These are phyloP conservation scores for Poeciliopsis prolifica DNA, from an alignment of 2,113 vertebrate genomes.

Conservation along the genomic window DNA sequence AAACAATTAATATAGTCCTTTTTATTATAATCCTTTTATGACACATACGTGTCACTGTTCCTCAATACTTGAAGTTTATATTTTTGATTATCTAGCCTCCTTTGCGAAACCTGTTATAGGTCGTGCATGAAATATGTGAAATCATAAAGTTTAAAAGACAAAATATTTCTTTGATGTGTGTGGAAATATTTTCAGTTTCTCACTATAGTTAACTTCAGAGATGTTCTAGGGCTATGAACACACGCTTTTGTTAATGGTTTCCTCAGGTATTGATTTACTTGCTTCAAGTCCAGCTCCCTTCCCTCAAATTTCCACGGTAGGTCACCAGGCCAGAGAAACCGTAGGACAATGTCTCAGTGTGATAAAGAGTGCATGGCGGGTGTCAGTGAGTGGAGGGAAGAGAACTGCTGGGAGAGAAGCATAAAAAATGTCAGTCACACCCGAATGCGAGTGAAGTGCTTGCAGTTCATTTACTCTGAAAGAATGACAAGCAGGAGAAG, in stretches of 20 bases:
- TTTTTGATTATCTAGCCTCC: background rate
- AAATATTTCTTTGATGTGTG: no score
- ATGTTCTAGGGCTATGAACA: conserved; percentile 2
- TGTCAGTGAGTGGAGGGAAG: conserved; percentile 22
- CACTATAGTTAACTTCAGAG: background rate
- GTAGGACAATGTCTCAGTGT: conserved; percentile 34
- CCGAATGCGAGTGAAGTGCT: conserved; percentile 54
- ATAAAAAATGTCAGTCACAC: conserved; percentile 60
- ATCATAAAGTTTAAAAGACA: no score
- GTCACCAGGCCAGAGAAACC: conserved; percentile 38
- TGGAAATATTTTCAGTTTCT: background rate
- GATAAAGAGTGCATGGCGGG: conserved; percentile 42
- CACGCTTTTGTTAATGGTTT: conserved; percentile 36
- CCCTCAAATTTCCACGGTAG: conserved; percentile 17
- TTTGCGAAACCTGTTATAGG: background rate
- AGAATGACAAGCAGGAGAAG: conserved; percentile 43
- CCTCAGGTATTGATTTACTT: conserved; percentile 48
- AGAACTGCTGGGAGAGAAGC: conserved; percentile 42
- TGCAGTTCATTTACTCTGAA: conserved; percentile 60
- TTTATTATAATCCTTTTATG: no score
- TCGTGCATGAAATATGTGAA: background rate
- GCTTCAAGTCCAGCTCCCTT: conserved; percentile 21
- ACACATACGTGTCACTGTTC: background rate
- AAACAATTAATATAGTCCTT: no score
- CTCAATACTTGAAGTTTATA: background rate